Base-by-base conservation (phyloP, 2,113 vertebrate species). In the Saiga tatarica region DNA sequence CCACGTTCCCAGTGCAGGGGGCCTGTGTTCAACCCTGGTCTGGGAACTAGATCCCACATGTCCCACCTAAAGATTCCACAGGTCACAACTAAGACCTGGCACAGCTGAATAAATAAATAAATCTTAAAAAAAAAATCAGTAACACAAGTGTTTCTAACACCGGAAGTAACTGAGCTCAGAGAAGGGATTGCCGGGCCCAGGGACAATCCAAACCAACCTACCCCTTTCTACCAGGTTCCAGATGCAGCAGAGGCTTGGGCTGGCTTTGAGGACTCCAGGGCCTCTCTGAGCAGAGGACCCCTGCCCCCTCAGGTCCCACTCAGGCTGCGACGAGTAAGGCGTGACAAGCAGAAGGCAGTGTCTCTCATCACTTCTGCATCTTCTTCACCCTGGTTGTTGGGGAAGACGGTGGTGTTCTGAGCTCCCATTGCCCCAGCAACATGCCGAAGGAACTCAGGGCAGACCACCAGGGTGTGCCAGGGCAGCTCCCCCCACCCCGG, bases 301-400 rank as follows among this genome's bases (percentile, higher is more conserved):
- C 3, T 64, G 64, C 4, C 23, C 26, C 23, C 39, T 25, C n/a
- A 60, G 59, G 39, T 13, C 16, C 25, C 47, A 33, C 13, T 8
- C 59, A 6, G 5, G 8, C 16, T 39, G 16, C 1, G 1, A 26
- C 0, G 2, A 71, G 39, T 79, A 16, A 11, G 42, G 25, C 2
- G 8, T 26, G 7, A 2, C 33, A 16, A 9, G 25, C 25, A 45
- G 60, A 25, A 33, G 33, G 50, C 6, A 5, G 23, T 7, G 6
- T 36, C 47, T 74, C 60, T 53, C 19, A 23, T 16, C 19, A 36
- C 33, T 15, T 25, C 50, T 25, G 17, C 50, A 23, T n/a, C 71
- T 17, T 25, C 45, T 53, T 45, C 28, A 9, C 28, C 8, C 57
- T 26, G 83, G 33, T 50, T n/a, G 4, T 5, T 15, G 14, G 4